These are phyloP conservation scores for Drosophila obscura DNA, from an alignment of 1,140 invertebrate species.

Conservation along the genomic window DNA sequence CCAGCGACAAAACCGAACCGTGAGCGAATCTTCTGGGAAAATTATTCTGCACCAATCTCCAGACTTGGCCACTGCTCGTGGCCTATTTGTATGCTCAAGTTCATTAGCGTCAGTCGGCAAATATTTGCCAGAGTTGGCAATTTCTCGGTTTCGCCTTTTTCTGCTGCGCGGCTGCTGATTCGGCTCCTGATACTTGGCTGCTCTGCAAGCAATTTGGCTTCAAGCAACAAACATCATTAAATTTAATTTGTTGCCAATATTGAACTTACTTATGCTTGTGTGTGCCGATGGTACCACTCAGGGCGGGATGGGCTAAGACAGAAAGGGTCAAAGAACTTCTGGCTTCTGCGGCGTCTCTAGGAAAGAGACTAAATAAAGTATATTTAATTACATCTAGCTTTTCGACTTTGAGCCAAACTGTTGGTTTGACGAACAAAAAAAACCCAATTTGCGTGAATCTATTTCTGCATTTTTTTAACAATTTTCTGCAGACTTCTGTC, in stretches of 20 bases:
- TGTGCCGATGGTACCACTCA: not conserved
- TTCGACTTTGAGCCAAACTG: no score
- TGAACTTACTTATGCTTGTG: constrained; percentile 41
- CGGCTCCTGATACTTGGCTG: constrained; percentile 20
- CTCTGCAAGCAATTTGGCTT: constrained; percentile 32
- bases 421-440: no score
- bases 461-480: no score
- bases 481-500: no score
- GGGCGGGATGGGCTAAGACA: no score
- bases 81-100: constrained; percentile 72
- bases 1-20: constrained; percentile 31
- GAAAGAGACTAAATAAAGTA: no score
- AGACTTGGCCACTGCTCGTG: constrained; percentile 11
- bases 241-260: constrained; percentile 80
- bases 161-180: constrained; percentile 4
- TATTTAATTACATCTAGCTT: no score
- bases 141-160: constrained; percentile 45
- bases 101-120: constrained; percentile 77
- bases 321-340: constrained; percentile 14
- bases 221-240: constrained; percentile 74
- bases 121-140: constrained; percentile 69
- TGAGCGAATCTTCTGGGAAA: constrained; percentile 40
- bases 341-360: not conserved
- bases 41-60: constrained; percentile 36
- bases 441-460: no score